Evolutionary conservation across 2,113 vertebrate species (phyloP).

Genomic region (Jaculus jaculus): DNA sequence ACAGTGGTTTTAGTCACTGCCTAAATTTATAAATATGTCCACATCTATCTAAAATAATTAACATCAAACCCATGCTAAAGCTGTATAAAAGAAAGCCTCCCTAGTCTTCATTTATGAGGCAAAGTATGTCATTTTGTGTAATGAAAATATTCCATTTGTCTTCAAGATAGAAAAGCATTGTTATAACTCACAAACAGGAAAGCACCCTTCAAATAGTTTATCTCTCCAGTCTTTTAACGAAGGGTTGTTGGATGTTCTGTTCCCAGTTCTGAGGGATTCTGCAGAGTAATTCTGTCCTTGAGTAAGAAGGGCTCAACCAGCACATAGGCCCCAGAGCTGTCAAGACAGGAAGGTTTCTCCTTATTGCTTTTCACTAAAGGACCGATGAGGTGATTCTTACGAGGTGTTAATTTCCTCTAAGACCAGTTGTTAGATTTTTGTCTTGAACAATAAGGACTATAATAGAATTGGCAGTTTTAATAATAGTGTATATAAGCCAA

Average conservation of each 20-base stretch:
- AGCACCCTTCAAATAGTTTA: neutral
- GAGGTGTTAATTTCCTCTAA: conserved; percentile 30
- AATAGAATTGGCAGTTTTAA: conserved; percentile 4
- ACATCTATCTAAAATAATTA: neutral
- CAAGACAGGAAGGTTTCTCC: neutral
- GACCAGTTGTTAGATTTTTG: neutral
- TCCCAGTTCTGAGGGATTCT: neutral
- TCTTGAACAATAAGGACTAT: conserved; percentile 7
- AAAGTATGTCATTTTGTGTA: neutral
- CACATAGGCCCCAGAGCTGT: neutral
- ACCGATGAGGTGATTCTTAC: neutral
- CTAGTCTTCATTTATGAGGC: neutral
- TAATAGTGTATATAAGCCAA: neutral
- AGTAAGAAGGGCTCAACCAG: neutral
- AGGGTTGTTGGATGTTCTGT: neutral
- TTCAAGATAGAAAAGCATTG: neutral
- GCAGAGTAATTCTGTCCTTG: neutral
- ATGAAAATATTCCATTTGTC: neutral
- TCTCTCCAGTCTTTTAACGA: neutral
- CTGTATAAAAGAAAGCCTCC: neutral
- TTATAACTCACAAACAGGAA: neutral
- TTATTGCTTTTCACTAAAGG: neutral
- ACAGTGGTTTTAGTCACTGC: neutral
- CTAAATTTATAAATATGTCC: neutral
- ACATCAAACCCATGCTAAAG: neutral